Percentiles rank a stretch among this genome's conserved stretches.
These are phyloP conservation scores for Nycticryphes semicollaris DNA, from an alignment of 2,113 vertebrate species.

Conservation along the genomic window DNA sequence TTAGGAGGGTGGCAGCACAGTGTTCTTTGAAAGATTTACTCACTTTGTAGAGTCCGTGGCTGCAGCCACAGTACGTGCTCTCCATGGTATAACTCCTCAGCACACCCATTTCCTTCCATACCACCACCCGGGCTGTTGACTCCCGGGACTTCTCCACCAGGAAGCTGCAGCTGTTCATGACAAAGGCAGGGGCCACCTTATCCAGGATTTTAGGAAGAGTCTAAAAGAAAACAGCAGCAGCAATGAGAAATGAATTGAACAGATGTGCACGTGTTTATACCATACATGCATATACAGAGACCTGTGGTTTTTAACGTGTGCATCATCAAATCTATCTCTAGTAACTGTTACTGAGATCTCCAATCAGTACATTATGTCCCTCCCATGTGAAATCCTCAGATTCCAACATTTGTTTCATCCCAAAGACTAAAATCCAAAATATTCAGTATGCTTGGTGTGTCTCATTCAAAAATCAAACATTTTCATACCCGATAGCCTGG, in stretches of 20 bases:
- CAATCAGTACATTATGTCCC: not conserved
- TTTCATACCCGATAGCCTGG: not conserved
- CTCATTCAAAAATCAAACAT: not conserved
- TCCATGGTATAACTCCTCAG: conserved; percentile 95
- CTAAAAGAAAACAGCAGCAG: conserved; percentile 62
- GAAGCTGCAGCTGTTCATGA: conserved; percentile 91
- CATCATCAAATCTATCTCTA: not conserved
- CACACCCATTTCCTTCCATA: conserved; percentile 91
- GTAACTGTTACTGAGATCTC: not conserved
- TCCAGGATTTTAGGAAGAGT: conserved; percentile 90
- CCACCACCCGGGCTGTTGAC: conserved; percentile 88
- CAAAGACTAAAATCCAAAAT: not conserved
- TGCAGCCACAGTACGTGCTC: conserved; percentile 89
- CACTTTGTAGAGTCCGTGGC: conserved; percentile 91
- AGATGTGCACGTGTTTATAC: not conserved
- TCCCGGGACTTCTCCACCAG: conserved; percentile 90
- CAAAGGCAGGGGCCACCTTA: conserved; percentile 88
- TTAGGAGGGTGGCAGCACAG: not conserved
- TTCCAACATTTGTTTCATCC: not conserved
- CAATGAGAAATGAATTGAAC: not conserved
- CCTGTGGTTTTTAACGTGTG: not conserved
- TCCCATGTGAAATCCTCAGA: not conserved
- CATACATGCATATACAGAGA: not conserved
- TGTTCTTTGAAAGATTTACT: not conserved
- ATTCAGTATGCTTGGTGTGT: not conserved